Evolutionary conservation across 2,113 vertebrate genomes (phyloP), one percentile per base, ranked within the genome.

Genomic region (Callopanchax toddi): DNA sequence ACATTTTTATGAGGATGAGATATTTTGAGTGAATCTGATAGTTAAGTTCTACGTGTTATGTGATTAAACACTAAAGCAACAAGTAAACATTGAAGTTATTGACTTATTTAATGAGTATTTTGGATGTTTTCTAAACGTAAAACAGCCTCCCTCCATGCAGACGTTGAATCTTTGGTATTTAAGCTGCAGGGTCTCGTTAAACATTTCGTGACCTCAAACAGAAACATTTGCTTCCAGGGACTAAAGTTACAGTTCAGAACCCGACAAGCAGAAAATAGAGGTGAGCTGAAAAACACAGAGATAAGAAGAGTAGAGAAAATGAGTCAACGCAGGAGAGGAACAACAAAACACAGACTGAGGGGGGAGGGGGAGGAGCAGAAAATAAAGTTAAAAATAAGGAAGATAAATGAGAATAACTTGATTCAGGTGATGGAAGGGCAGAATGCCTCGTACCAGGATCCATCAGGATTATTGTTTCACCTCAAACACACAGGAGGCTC

Each of bases 381-480:
- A 21, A 52, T 29, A 29, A 61, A 44, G 44, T 15, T 25, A 43
- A 42, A 21, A 7, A 20, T 81, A 78, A 71, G 50, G 49, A 76
- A 55, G 81, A 73, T 60, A 70, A 74, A 81, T 62, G 51, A 74
- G 1, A 34, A 58, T 67, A 63, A 70, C 79, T 61, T 74, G 46
- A 78, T 74, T 59, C 51, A 51, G 32, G 43, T 44, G 17, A 58
- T 32, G 29, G 49, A 62, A 60, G 64, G 57, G 39, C 48, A 67
- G 78, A 72, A 85, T 81, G 32, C 7, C 10, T 73, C 72, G 76
- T 84, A 79, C 79, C 29, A 16, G 74, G 49, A 72, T n/a, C n/a
- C n/a, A 32, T 32, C 29, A 34, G 54, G 60, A 57, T 59, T 74
- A 34, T 85, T 71, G 72, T 78, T 46, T 75, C 76, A 36, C 11